Evolutionary conservation across 2,797 vertebrate species (phyloP), one percentile per base, ranked within the genome.

Genomic region (Syncerus caffer): DNA sequence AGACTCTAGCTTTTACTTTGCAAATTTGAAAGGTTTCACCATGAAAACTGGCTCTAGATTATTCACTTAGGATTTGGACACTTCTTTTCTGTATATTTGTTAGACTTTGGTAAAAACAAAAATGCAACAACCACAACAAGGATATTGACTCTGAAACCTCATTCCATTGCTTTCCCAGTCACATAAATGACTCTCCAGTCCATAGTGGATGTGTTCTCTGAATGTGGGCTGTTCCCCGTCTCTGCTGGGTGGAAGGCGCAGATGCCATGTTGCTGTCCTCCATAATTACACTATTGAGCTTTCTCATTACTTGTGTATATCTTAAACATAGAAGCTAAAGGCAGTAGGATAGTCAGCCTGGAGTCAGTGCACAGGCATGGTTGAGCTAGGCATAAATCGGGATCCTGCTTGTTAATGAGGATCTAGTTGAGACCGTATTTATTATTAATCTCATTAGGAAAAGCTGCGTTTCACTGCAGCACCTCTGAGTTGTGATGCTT

Each of bases 361-460:
- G 88, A 97, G 97, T 82, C 82, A 50, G 92, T 96, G 95, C 95
- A 58, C 92, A 0, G 93, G 51, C 0, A 0, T 42, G 6, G 5
- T 91, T 64, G 67, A 98, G 98, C 98, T 98, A 97, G 98, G 98
- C 93, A 86, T 98, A 98, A 99, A 99, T 99, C 98, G 98, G 98
- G 98, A 98, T 93, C 95, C 97, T 93, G 98, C 95, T 97, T 97
- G 94, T 98, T 99, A 99, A 99, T 99, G 98, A 98, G 98, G 98
- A 98, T 98, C 98, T 98, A 97, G 98, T 98, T 98, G 98, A 98
- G 98, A 99, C 99, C 98, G 98, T 98, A 96, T 96, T 98, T 98
- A 98, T 97, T 98, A 93, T 74, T 42, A 74, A 74, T 94, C 58
- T 85, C 83, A 51, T 89, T 74, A 51, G 60, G 34, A 53, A 90